Evolutionary conservation across 30 jellyfish, hydroid and myxozoan genomes (phyloP), one percentile per base, ranked within the genome.

Genomic region (Aurelia aurita complex sp. Pacific): DNA sequence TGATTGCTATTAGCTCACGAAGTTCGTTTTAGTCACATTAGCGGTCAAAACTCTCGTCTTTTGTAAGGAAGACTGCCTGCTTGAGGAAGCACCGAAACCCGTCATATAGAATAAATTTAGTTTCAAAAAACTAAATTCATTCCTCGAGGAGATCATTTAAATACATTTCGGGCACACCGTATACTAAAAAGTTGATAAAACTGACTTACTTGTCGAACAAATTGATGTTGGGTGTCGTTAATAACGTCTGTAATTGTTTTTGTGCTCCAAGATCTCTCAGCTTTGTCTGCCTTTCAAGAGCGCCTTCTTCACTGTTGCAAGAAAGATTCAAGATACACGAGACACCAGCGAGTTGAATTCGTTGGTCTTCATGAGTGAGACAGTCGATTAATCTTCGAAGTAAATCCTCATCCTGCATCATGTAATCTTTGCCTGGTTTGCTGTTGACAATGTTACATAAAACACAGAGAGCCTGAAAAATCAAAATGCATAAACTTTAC

Each of bases 201-300:
- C 2, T 17, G 29, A 72, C 96, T 73, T 72, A 91, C 98, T 87
- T 85, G 81, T 91, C 98, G 40, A 80, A 77, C 36, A 91, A 77
- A 61, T 85, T 85, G 5, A 80, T 67, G 68, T 91, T 85, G 65
- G 83, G 85, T 29, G 96, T 85, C 29, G 96, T 86, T 19, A 77
- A 77, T 52, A 91, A 63, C 19, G 98, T 38, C 17, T 81, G 98
- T 85, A 91, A 79, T 73, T 79, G 92, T 46, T 79, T 81, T 78
- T 91, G 96, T 42, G 92, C 98, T 23, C 98, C 98, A 38, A 91
- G 92, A n/a, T 83, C 95, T 10, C 96, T 77, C 76, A 91, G 82
- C 35, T 75, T 85, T 42, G 90, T 73, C 65, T 86, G 92, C 64
- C 96, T 82, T 36, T 91, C 96, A 14, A 78, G 82, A 46, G 95